Percentiles rank a stretch among this genome's conserved stretches.
These are phyloP conservation scores for Pharmacophagus antenor DNA, from an alignment of 2,888 invertebrate species.

Conservation along the genomic window DNA sequence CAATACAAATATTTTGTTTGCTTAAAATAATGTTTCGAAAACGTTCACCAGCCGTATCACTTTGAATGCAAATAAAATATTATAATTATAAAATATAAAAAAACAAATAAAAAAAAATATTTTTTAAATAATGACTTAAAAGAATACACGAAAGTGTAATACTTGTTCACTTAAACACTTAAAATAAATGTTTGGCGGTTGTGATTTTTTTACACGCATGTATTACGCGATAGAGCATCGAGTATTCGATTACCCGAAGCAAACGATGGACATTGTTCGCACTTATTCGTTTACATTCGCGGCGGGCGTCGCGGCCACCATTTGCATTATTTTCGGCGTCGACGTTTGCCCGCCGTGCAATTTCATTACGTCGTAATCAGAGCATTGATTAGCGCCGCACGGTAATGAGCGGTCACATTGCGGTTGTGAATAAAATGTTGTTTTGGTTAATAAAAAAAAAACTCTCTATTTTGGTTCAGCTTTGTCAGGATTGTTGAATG, in stretches of 20 bases:
- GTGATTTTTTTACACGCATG: background rate
- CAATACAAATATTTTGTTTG: no score
- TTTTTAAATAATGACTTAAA: no score
- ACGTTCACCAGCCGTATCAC: no score
- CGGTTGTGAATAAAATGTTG: constrained; percentile 5
- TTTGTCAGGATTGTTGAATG: no score
- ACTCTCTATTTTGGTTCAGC: no score
- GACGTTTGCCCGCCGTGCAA: constrained; percentile 45
- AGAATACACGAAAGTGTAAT: no score
- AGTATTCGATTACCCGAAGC: constrained; percentile 1
- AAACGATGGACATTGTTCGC: constrained; percentile 35
- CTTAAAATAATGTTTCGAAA: no score
- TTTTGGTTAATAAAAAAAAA: background rate
- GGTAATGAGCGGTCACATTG: constrained; percentile 48
- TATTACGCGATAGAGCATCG: constrained; percentile 3
- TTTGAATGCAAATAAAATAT: no score
- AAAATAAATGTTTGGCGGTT: no score
- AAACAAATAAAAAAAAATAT: no score
- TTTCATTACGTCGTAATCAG: constrained; percentile 68
- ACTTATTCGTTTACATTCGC: constrained; percentile 21
- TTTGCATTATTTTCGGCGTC: constrained; percentile 59
- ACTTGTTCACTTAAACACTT: no score
- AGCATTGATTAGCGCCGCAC: constrained; percentile 64
- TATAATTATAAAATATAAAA: no score
- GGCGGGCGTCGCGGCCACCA: constrained; percentile 38